Evolutionary conservation across 2,797 vertebrate genomes (phyloP).

Genomic region (Lophius americanus): DNA sequence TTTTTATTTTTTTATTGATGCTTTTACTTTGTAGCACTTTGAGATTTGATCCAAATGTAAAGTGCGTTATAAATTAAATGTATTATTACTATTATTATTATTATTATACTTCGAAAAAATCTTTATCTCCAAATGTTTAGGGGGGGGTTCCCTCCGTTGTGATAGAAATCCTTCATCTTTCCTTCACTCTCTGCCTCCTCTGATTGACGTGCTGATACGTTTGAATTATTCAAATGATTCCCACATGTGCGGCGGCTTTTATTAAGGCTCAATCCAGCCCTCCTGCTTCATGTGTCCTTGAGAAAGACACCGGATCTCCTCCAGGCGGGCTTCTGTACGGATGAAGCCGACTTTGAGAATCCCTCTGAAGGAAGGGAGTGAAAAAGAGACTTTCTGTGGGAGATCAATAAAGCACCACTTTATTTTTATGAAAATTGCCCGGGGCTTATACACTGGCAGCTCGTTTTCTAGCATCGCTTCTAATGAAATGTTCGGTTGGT

Average conservation of each 20-base stretch:
- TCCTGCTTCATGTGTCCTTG: constrained; percentile 17
- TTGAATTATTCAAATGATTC: constrained; percentile 11
- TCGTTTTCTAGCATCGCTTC: constrained; percentile 53
- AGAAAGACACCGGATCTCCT: constrained; percentile 17
- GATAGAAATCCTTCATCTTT: too few species aligned
- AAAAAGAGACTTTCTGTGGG: constrained; percentile 32
- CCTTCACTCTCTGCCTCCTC: too few species aligned
- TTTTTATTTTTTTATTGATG: too few species aligned
- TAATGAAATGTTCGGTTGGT: constrained; percentile 57
- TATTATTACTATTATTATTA: too few species aligned
- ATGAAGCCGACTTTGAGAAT: constrained; percentile 4
- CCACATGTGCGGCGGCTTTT: background rate
- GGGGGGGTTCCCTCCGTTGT: too few species aligned
- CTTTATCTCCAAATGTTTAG: too few species aligned
- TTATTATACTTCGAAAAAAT: too few species aligned
- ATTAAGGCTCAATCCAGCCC: background rate
- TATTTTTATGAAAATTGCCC: constrained; percentile 59
- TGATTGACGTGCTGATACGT: background rate
- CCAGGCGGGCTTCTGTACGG: background rate
- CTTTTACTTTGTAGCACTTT: too few species aligned
- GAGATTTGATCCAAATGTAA: too few species aligned
- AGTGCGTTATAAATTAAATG: too few species aligned
- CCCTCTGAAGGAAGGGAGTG: constrained; percentile 14
- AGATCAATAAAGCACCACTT: constrained; percentile 63
- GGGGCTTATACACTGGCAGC: constrained; percentile 38